These are phyloP conservation scores for Hapalemur alaotrensis DNA, from an alignment of 2,797 vertebrate genomes.

Conservation along the genomic window DNA sequence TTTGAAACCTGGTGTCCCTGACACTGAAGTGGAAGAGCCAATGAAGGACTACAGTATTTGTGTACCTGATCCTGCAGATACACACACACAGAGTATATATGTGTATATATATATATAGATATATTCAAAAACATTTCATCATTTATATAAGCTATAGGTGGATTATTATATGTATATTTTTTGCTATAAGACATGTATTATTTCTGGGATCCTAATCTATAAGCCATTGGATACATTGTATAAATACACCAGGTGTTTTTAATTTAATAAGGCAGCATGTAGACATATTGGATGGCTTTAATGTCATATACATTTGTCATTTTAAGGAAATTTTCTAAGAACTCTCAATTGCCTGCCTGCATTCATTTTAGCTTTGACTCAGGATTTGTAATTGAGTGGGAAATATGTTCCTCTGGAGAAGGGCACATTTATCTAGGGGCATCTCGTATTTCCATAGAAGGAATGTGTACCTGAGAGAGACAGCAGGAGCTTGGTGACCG, in stretches of 20 bases:
- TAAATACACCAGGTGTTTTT: conserved; percentile 85
- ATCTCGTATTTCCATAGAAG: conserved; percentile 47
- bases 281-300: conserved; percentile 72
- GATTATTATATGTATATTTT: conserved; percentile 90
- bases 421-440: conserved; percentile 71
- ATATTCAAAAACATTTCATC: conserved; percentile 82
- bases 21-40: conserved; percentile 66
- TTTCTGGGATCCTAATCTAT: conserved; percentile 83
- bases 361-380: conserved; percentile 80
- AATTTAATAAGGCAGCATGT: conserved; percentile 83
- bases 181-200: conserved; percentile 88
- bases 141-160: conserved; percentile 86
- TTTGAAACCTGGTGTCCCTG: conserved; percentile 51
- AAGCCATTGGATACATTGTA: conserved; percentile 81
- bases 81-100: conserved; percentile 64
- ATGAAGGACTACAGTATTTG: conserved; percentile 79
- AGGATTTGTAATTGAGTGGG: conserved; percentile 76
- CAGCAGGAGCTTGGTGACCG: conserved; percentile 72
- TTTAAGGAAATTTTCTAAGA: conserved; percentile 75
- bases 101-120: conserved; percentile 78
- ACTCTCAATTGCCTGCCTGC: conserved; percentile 66
- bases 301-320: conserved; percentile 61
- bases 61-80: conserved; percentile 70
- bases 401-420: conserved; percentile 76
- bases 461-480: conserved; percentile 60